Evolutionary conservation across 2,113 vertebrate species (phyloP), one percentile per base, ranked within the genome.

Genomic region (Urocitellus parryii): DNA sequence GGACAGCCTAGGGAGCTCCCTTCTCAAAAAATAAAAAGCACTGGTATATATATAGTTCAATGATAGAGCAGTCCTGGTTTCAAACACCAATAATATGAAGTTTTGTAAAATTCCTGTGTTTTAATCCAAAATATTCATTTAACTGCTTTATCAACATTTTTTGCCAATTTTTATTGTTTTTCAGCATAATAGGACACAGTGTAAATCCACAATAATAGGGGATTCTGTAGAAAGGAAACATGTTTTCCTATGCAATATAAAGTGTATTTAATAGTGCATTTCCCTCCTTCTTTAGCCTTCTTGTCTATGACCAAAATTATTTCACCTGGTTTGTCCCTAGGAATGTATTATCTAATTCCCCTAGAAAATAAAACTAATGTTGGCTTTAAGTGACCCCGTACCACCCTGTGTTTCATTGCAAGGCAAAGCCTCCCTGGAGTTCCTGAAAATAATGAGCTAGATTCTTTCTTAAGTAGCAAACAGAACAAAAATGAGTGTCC

Each of bases 141-240:
- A 45, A 32, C 6, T 79, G 34, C 39, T 16, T 70, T 11, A 42
- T 20, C 32, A 53, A 34, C 4, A 22, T 58, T 58, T 58, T 58
- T 45, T 48, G 3, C 34, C 68, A 81, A 8, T 79, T 96, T 45
- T 77, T 85, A 93, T 88, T 91, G 85, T 92, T 95, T 95, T 97
- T 83, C 53, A 80, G 37, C 22, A 10, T 84, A 92, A 88, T 32
- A n/a, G 29, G 32, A 80, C 27, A 91, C 32, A 84, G 18, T 65
- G 91, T 92, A 90, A 96, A 68, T 90, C 58, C 20, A 74, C 13
- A 74, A 29, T 37, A 34, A 51, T 4, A 63, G 20, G 11, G 27
- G 39, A 39, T 79, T 96, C 67, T 91, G 1, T 34, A 72, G 22
- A 63, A 85, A 88, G 27, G 16, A 92, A 39, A 27, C 65, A 8